Evolutionary conservation across 2,888 invertebrate species (phyloP), one percentile per base, ranked within the genome.

Genomic region (Lochmaea crataegi): DNA sequence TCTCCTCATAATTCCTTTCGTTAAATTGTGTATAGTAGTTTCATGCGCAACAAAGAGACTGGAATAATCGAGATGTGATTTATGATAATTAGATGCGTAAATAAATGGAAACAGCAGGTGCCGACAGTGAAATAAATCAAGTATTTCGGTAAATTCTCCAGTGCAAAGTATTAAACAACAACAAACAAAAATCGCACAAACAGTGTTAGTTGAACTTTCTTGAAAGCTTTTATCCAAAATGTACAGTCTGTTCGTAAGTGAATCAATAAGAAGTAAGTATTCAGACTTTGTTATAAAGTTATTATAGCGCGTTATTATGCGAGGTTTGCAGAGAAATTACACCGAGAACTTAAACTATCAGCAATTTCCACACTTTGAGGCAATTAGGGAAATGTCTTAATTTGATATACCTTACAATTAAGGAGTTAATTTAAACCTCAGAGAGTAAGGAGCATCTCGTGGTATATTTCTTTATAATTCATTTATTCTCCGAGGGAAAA

Each of bases 321-420:
- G 60, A 68, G 63, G 71, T 74, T 73, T 64, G 68, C 71, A 51
- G 64, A 66, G 72, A 68, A 71, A 74, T 74, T 74, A 65, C 72
- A 45, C 7, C 73, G 66, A 73, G 71, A 76, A 73, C 71, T 38
- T 74, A 69, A 73, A 71, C 76, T 74, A 74, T 76, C 67, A 70
- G 74, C 76, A 76, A 69, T 73, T 76, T 74, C 69, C 71, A 69
- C 66, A 71, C 66, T 73, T 68, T 60, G 16, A 68, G 71, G 68
- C 74, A 73, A 76, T 76, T 76, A 76, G 70, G 63, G 60, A 69
- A 72, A 74, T 71, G 71, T 73, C 71, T 73, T 76, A 76, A 74
- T 76, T 70, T 66, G 69, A 69, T 76, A 71, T 64, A 71, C 67
- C 58, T 67, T 26, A 75, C 73, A 71, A 71, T 74, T 73, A 72